Base-by-base conservation (phyloP, 2,797 vertebrate genomes). In the Pseudomugil tenellus region DNA sequence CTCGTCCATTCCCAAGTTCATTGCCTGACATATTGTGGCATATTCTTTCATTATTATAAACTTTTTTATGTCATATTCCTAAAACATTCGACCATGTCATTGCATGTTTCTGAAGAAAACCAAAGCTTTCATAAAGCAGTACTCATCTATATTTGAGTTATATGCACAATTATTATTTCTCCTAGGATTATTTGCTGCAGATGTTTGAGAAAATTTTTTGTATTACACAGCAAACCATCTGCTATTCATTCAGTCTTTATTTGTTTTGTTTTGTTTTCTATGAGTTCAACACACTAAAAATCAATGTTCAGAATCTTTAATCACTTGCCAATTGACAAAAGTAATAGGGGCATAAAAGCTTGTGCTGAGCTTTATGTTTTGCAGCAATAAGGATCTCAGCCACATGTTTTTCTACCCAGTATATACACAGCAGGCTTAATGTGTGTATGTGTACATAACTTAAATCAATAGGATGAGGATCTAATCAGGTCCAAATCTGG, bases 191-290 rank as follows among this genome's bases (percentile, higher is more conserved):
- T 88, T 84, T 84, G 72, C 75, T 77, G 84, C 91, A 93, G 90
- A 90, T 92, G 90, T 93, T 87, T 84, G 74, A 66, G 70, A 87
- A 90, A 84, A 72, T 64, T 91, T 89, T 90, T 75, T 81, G 77
- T 72, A 74, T 78, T 80, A 75, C 76, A 72, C 74, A 87, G 74
- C 73, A 79, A 77, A 63, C 72, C 92, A 92, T 92, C 90, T 94
- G 94, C 81, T 90, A 61, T 72, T 86, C 81, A 91, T 93, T 89
- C 73, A 26, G 67, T 67, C 68, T 67, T 76, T 72, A 74, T 80
- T 91, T 87, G 80, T 88, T 91, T 90, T 87, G 87, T 89, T 89
- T 92, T 90, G n/a, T n/a, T n/a, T n/a, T n/a, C 82, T 84, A 77
- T 91, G 87, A 88, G 88, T 90, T 79, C 67, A 91, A 88, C 81